Percentiles rank a stretch among this genome's conserved stretches.
phyloP scores from a whole-genome alignment of 2,888 invertebrate species.

The Lochmaea capreae region DNA sequence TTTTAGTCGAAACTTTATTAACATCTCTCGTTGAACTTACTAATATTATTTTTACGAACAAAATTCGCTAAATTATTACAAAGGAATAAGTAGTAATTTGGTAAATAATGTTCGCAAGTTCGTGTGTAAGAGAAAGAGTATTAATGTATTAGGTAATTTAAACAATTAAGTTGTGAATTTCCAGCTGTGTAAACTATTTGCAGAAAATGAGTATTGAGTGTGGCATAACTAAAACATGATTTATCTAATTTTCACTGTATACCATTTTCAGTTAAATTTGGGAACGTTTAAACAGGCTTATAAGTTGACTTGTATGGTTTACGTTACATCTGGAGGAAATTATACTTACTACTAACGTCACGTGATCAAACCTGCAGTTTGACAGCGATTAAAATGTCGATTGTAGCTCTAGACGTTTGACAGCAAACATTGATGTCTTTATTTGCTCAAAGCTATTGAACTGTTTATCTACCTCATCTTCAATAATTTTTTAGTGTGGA shows the following conservation, averaged over 20 bases:
- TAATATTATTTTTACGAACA: neutral
- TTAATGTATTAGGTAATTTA: neutral
- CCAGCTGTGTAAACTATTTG: neutral
- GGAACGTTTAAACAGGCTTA: no score
- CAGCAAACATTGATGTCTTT: no score
- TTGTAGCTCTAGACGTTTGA: no score
- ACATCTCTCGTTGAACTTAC: conserved; percentile 1
- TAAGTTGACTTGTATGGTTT: no score
- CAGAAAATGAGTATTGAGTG: neutral
- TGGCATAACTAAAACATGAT: neutral
- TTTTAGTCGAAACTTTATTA: conserved; percentile 20
- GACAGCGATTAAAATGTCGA: no score
- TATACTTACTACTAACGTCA: no score
- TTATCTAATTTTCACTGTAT: neutral
- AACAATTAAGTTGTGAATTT: neutral
- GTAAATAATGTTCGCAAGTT: conserved; percentile 4
- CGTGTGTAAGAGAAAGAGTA: neutral
- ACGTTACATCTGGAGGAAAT: no score
- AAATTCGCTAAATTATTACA: neutral
- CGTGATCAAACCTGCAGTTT: no score
- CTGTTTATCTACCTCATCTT: no score
- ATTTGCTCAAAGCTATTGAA: no score
- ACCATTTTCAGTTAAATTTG: no score
- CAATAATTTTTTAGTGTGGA: no score
- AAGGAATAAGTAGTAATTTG: neutral